Evolutionary conservation across 2,888 invertebrate species (phyloP), one percentile per base, ranked within the genome.

Genomic region (Tipula vernalis): DNA sequence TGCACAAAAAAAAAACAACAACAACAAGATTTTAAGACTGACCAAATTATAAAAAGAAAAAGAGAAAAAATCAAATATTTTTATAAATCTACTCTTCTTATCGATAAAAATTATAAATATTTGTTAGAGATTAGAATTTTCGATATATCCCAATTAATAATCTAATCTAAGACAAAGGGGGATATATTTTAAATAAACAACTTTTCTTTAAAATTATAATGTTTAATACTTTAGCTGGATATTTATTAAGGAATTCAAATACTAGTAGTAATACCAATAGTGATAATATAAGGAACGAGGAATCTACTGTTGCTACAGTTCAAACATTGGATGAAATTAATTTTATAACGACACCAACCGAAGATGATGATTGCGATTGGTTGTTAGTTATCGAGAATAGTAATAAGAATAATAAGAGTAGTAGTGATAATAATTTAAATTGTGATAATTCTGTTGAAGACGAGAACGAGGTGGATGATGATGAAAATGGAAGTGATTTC

Each of bases 201-300:
- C 71, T 71, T 71, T 84, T 39, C 84, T 84, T 13, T 42, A 12
- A 85, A 18, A 85, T 36, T 91, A 92, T 91, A 91, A 94, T 94
- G 94, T 93, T 94, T 91, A 94, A 93, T 91, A 93, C 92, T 90
- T 92, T 94, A 91, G 93, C 93, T 90, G 93, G 92, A 90, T 94
- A 93, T 91, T 90, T 92, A 89, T 91, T 92, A 90, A 92, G 92
- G 90, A 91, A 91, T 89, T 90, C 89, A 89, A 90, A 89, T 89
- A 89, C 89, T 88, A 89, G 88, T 88, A 87, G 87, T 86, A 71
- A 28, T 28, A 71, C 10, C 51, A 15, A 57, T 57, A 57, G 51
- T 28, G 71, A 71, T 71, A 71, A 28, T 71, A 28, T 71, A 71
- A 71, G 71, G 28, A 71, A 71, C 71, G 88, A 57, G 88, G 90